Evolutionary conservation across 2,113 vertebrate genomes (phyloP).

Genomic region (Chaetura pelagica): DNA sequence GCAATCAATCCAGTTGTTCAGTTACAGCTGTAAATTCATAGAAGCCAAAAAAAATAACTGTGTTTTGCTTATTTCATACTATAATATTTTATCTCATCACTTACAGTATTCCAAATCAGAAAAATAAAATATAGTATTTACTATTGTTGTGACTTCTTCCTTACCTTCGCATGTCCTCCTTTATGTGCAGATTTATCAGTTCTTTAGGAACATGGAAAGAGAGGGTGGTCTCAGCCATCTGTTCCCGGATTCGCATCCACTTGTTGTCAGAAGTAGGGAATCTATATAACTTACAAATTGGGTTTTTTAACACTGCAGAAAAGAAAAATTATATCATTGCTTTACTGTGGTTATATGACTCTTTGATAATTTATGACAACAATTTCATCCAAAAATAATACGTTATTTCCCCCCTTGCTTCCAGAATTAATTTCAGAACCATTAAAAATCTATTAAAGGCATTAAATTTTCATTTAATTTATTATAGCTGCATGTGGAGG

Average conservation of each 20-base stretch:
- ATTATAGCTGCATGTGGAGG: not conserved
- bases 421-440: not conserved
- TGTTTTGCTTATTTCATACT: not conserved
- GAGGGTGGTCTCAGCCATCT: conserved; percentile 95
- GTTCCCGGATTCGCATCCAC: conserved; percentile 94
- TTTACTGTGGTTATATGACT: not conserved
- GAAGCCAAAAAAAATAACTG: not conserved
- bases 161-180: conserved; percentile 94
- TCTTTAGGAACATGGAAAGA: conserved; percentile 96
- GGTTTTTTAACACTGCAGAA: conserved; percentile 91
- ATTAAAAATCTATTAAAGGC: not conserved
- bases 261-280: conserved; percentile 94
- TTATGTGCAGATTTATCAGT: conserved; percentile 90
- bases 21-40: conserved; percentile 5
- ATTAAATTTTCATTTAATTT: not conserved
- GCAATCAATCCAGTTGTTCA: not conserved
- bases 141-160: not conserved
- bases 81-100: not conserved
- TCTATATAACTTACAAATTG: conserved; percentile 91
- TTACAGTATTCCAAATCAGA: not conserved
- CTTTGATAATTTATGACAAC: not conserved
- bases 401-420: not conserved
- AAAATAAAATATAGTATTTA: not conserved
- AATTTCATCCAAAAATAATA: not conserved
- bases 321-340: not conserved